Conservation (phyloP, 92 coral and sea anemone genomes). For the Epizoanthus illoricatus region DNA sequence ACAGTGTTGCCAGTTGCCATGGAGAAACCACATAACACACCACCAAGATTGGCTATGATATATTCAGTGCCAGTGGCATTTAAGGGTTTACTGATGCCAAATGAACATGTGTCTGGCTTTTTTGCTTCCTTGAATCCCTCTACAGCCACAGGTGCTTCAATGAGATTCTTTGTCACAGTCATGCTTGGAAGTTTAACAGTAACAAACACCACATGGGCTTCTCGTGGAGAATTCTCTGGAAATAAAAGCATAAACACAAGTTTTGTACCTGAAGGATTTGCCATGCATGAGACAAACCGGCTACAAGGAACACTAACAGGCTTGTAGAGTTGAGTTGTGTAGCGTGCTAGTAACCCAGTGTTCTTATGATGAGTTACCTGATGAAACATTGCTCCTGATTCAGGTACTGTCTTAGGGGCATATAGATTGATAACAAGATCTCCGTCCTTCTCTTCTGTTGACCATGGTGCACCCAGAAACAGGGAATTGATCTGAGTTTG, state of each 20-base stretch:
- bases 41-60: constrained; percentile 59
- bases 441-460: constrained; percentile 47
- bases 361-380: constrained; percentile 46
- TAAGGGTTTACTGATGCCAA: constrained; percentile 61
- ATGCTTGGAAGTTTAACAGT: constrained; percentile 55
- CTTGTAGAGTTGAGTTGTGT: constrained; percentile 61
- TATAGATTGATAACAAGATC: constrained; percentile 55
- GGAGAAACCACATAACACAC: constrained; percentile 66
- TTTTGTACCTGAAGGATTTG: constrained; percentile 62
- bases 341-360: constrained; percentile 58
- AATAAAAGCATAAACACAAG: constrained; percentile 69
- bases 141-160: constrained; percentile 35
- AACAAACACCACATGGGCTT: constrained; percentile 58
- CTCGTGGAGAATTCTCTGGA: constrained; percentile 60
- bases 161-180: constrained; percentile 51
- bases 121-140: constrained; percentile 52
- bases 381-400: constrained; percentile 76
- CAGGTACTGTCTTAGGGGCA: constrained; percentile 74
- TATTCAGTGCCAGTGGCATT: constrained; percentile 74
- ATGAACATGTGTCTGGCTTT: constrained; percentile 46
- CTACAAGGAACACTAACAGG: constrained; percentile 62
- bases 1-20: constrained; percentile 78
- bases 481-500: constrained; percentile 69
- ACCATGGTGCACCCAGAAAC: constrained; percentile 76
- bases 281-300: constrained; percentile 55